Base-by-base conservation (phyloP, 1,140 invertebrate species). In the Samia ricini region DNA sequence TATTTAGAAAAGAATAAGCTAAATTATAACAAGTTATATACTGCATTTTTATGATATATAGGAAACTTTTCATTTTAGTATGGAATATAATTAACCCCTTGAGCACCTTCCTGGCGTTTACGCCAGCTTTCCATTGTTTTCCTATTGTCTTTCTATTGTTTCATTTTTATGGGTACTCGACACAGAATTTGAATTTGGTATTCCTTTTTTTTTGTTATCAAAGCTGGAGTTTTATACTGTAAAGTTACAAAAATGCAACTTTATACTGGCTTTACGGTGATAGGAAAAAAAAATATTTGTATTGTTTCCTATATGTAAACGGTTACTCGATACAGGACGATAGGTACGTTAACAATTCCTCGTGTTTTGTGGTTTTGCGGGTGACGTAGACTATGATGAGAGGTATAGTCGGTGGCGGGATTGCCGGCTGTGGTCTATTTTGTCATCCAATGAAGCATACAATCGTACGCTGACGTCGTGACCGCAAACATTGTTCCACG, bases 401-500 rank as follows among this genome's bases (percentile, higher is more conserved):
- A 52, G 36, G n/a, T 33, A 22, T 29, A 10, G 54, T 24, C 51
- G 64, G 58, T 50, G 66, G 51, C 58, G 50, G 76, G 71, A 72
- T 68, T 67, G 63, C 62, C 73, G 65, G 42, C 50, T 71, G 79
- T 76, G 75, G 79, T 76, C 64, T 65, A 75, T 72, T 83, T 81
- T 82, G 79, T 78, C 77, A 74, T 77, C 29, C 76, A 64, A 29
- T 72, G 68, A 64, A 80, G 74, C 76, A 76, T 78, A 68, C 65
- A 57, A 76, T 75, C 71, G 75, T 71, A 74, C 68, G 69, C 72
- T 61, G 64, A 49, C 60, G 69, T 71, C 72, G 74, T 66, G 74
- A 85, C 83, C 82, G 76, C 81, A 84, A 78, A 83, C 77, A 77
- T 59, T 62, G 68, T 49, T 68, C 63, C 56, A 63, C 77, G 70